Base-by-base conservation (phyloP, 2,888 invertebrate species). In the Platycnemis pennipes region DNA sequence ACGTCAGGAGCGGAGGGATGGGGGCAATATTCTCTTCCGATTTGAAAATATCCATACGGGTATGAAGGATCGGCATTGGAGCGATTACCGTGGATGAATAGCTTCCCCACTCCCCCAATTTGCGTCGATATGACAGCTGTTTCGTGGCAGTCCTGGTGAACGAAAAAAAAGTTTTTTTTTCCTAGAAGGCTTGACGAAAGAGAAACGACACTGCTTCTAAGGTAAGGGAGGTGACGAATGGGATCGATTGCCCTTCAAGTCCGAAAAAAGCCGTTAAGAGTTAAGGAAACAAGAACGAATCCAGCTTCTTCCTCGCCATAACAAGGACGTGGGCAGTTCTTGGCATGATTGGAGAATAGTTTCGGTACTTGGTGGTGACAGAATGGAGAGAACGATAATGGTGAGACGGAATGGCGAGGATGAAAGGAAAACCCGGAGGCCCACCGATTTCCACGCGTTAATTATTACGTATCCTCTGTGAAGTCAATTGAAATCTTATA, bases 1-100 rank as follows among this genome's bases (percentile, higher is more conserved):
- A 2, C 16, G 7, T 77, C 77, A 13, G n/a, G n/a, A n/a, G n/a
- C n/a, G n/a, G n/a, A n/a, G n/a, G n/a, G n/a, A n/a, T 7, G 7
- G 37, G 8, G 31, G 3, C 77, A 22, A 53, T 45, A 89, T 56
- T 63, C 63, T n/a, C 56, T 16, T 13, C 16, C 13, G 31, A 77
- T 16, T 11, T 37, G 31, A 77, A n/a, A 26, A 77, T 42, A 63
- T 44, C 63, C 44, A 91, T 91, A 91, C 63, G 91, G 87, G 46
- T 46, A 87, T 13, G 42, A n/a, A 19, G 45, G 46, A 44, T 87
- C 37, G 44, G 46, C 26, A 87, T 87, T 11, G 26, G 87, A 42
- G 87, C 56, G 44, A 91, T 44, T 63, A 44, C 44, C 91, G 42
- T 13, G 44, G 44, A 91, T 44, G 19, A 69, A 44, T 26, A 45